Conservation (phyloP, 2,888 invertebrate genomes). For the Rhorus exstirpatorius region DNA sequence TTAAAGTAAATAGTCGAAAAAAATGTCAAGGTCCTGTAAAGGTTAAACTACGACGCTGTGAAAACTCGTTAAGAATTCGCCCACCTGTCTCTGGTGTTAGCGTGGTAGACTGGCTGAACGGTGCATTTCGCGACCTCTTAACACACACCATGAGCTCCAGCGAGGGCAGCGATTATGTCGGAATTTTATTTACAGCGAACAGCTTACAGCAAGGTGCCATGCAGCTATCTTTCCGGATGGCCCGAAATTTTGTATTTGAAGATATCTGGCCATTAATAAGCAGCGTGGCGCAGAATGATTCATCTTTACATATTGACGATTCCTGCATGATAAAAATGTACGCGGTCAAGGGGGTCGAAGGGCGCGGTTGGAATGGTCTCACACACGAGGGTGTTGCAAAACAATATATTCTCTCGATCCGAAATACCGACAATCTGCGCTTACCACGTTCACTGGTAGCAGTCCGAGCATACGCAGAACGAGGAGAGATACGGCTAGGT, state of each 20-base stretch:
- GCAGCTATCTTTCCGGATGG: neutral
- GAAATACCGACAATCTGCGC: too few relatives aligned
- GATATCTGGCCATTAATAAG: constrained; percentile 10
- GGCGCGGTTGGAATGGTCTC: too few relatives aligned
- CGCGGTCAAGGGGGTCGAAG: too few relatives aligned
- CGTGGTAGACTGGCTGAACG: neutral
- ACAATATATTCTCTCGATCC: too few relatives aligned
- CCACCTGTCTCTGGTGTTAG: neutral
- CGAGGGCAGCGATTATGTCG: neutral
- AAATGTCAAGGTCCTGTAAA: too few relatives aligned
- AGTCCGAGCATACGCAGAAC: too few relatives aligned
- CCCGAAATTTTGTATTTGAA: neutral
- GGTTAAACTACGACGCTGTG: neutral
- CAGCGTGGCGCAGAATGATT: constrained; percentile 1
- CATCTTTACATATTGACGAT: constrained; percentile 17
- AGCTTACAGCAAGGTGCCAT: neutral
- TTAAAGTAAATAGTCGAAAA: too few relatives aligned
- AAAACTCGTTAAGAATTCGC: neutral
- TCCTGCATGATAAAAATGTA: too few relatives aligned
- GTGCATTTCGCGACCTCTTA: neutral
- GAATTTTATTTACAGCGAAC: neutral
- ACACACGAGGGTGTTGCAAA: too few relatives aligned
- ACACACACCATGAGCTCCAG: neutral
- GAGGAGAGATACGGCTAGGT: too few relatives aligned
- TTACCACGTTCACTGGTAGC: too few relatives aligned